Evolutionary conservation across 2,888 invertebrate species (phyloP).

Genomic region (Erebia palarica): DNA sequence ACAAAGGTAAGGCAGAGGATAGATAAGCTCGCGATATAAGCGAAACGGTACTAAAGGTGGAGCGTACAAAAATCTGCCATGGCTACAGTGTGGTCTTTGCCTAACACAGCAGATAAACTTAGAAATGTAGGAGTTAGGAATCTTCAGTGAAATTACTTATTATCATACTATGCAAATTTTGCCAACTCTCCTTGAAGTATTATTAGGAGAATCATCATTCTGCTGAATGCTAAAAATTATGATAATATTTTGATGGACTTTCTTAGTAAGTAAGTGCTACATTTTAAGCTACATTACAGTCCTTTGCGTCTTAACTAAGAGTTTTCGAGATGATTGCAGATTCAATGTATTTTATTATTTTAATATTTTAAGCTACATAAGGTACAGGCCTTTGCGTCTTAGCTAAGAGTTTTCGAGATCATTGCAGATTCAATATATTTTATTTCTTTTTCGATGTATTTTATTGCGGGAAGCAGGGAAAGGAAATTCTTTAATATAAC

Average conservation of each 20-base stretch:
- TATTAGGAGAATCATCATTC: conserved; percentile 19
- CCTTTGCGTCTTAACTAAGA: neutral
- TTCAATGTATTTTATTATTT: no score
- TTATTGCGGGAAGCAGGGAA: no score
- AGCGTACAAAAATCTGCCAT: no score
- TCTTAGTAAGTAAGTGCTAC: neutral
- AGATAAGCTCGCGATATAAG: neutral
- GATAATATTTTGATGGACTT: conserved; percentile 13
- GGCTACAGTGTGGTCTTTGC: neutral
- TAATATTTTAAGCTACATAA: conserved; percentile 6
- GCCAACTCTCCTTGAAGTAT: conserved; percentile 10
- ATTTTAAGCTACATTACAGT: conserved; percentile 1
- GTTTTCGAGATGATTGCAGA: neutral
- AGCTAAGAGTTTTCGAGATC: neutral
- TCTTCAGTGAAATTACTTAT: conserved; percentile 27
- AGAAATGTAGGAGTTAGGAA: conserved; percentile 25
- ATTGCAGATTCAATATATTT: no score
- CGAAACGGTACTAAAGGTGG: neutral
- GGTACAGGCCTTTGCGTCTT: neutral
- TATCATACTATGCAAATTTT: conserved; percentile 31
- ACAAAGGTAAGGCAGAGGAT: conserved; percentile 31
- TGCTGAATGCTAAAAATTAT: conserved; percentile 23
- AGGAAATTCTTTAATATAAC: no score
- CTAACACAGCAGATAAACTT: conserved; percentile 39
- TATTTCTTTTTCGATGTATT: no score